A percentile compares a stretch with the other conserved stretches of the same genome.
Conservation (phyloP, 1,140 invertebrate species). For the Ericerus pela region DNA sequence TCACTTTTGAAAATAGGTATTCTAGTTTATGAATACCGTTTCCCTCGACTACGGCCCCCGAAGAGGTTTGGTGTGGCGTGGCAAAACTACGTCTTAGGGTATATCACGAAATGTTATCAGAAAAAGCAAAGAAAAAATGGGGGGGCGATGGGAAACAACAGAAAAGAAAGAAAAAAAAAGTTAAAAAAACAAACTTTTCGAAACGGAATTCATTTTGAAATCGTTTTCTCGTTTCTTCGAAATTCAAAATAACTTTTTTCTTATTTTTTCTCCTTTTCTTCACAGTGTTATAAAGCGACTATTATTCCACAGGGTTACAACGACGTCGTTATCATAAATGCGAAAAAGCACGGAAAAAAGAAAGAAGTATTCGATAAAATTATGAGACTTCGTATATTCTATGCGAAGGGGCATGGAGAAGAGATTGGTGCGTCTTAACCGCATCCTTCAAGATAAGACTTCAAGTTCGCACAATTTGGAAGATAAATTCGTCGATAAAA, state of each 20-base stretch:
- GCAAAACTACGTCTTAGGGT: background rate
- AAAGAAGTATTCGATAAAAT: too few species aligned
- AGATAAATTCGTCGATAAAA: too few species aligned
- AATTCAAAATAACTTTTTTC: background rate
- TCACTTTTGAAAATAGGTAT: slow-evolving; percentile 12
- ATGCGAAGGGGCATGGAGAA: too few species aligned
- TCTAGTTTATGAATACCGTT: slow-evolving; percentile 7
- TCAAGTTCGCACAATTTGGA: too few species aligned
- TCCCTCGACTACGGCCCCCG: background rate
- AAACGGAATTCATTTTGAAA: background rate
- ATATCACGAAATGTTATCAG: slow-evolving; percentile 6
- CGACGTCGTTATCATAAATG: too few species aligned
- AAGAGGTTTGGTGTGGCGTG: background rate
- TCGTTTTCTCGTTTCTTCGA: background rate
- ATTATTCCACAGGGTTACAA: too few species aligned
- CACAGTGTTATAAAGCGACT: too few species aligned
- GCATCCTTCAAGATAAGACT: too few species aligned
- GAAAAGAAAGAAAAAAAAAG: background rate
- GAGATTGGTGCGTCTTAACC: too few species aligned
- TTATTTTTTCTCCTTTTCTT: background rate
- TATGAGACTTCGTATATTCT: too few species aligned
- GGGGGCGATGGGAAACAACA: too few species aligned
- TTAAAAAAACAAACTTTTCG: slow-evolving; percentile 5
- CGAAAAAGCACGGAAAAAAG: too few species aligned
- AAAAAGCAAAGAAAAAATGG: slow-evolving; percentile 3